phyloP scores from a whole-genome alignment of 2,113 vertebrate species.

The Stigmatopora nigra region DNA sequence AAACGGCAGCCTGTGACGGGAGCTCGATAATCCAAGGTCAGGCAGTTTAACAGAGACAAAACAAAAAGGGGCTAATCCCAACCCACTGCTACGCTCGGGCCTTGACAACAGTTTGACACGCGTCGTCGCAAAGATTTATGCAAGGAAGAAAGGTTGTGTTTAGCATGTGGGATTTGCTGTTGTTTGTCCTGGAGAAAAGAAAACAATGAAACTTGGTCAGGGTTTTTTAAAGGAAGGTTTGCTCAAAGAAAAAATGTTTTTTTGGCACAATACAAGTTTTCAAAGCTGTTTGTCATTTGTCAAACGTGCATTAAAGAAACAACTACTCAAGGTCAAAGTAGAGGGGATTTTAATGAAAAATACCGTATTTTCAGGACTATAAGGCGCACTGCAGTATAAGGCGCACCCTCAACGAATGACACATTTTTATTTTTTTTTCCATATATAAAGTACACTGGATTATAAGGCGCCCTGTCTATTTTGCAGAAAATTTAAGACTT shows the following conservation, averaged over 20 bases:
- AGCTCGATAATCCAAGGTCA: slow-evolving; percentile 1
- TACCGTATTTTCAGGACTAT: too few relatives aligned
- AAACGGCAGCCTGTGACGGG: neutral
- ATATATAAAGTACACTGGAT: too few relatives aligned
- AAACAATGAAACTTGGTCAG: neutral
- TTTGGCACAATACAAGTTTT: neutral
- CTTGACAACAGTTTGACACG: neutral
- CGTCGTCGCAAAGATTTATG: slow-evolving; percentile 1
- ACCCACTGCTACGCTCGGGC: neutral
- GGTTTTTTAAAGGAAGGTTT: neutral
- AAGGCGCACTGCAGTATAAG: too few relatives aligned
- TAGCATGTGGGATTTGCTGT: neutral
- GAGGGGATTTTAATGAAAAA: too few relatives aligned
- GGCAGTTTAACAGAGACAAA: neutral
- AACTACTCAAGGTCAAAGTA: neutral
- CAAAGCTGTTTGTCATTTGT: neutral
- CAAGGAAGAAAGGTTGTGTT: neutral
- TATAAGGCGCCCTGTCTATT: too few relatives aligned
- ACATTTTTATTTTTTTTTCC: too few relatives aligned
- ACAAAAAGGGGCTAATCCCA: neutral
- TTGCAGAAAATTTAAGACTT: too few relatives aligned
- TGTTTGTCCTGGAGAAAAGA: neutral
- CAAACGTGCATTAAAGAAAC: neutral
- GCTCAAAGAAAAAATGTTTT: neutral
- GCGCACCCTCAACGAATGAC: too few relatives aligned